These are phyloP conservation scores for Tiliacea aurago DNA, from an alignment of 2,888 invertebrate species.

Conservation along the genomic window DNA sequence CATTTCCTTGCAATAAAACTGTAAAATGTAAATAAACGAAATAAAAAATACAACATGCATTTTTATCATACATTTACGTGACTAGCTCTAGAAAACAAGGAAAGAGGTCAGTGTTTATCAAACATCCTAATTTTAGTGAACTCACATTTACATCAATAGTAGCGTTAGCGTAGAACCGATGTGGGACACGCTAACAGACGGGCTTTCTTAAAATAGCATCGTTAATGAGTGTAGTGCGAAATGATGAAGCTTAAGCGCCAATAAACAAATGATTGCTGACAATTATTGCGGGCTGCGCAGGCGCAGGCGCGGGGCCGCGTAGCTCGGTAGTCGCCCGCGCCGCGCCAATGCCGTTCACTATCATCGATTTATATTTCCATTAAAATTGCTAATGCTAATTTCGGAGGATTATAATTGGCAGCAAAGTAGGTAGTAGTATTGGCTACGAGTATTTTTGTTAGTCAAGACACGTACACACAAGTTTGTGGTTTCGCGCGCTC, in stretches of 20 bases:
- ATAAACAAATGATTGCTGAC: constrained; percentile 85
- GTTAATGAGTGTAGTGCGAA: constrained; percentile 79
- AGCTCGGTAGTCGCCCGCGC: constrained; percentile 68
- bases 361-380: constrained; percentile 64
- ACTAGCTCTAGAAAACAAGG: constrained; percentile 19
- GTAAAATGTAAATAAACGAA: neutral
- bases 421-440: constrained; percentile 31
- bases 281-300: constrained; percentile 62
- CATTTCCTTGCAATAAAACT: neutral
- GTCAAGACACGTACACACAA: constrained; percentile 42
- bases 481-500: constrained; percentile 25
- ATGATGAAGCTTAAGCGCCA: constrained; percentile 79
- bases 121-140: constrained; percentile 56
- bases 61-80: constrained; percentile 2
- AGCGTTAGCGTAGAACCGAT: constrained; percentile 64
- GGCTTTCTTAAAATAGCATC: constrained; percentile 81
- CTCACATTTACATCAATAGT: constrained; percentile 56
- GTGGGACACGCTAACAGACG: constrained; percentile 78
- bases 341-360: constrained; percentile 51
- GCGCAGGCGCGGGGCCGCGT: constrained; percentile 63
- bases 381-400: constrained; percentile 59
- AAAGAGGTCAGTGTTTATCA: constrained; percentile 53
- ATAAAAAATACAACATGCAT: neutral
- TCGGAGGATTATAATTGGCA: constrained; percentile 43
- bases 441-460: constrained; percentile 48